phyloP scores from a whole-genome alignment of 2,797 vertebrate genomes.

The Streptopelia turtur region DNA sequence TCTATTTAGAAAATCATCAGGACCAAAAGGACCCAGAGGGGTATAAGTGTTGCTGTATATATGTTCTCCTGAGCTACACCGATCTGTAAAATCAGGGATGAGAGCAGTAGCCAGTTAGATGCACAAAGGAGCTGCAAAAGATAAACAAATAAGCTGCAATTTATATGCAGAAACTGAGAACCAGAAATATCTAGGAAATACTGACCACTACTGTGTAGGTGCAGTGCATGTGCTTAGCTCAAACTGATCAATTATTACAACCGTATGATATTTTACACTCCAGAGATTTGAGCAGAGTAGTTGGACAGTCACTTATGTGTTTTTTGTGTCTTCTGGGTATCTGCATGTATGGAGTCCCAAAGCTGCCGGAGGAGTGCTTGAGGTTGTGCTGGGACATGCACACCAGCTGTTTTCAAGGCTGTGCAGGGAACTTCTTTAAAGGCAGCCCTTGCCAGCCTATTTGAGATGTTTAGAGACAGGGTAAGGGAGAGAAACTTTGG shows the following conservation, averaged over 20 bases:
- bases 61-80: not conserved
- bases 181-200: not conserved
- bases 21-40: not conserved
- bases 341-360: not conserved
- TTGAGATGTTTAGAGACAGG: not conserved
- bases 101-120: not conserved
- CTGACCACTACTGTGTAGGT: not conserved
- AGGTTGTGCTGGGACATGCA: not conserved
- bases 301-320: not conserved
- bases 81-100: not conserved
- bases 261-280: not conserved
- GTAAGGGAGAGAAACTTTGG: not conserved
- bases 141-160: not conserved
- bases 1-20: not conserved
- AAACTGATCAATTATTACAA: not conserved
- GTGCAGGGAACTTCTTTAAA: not conserved
- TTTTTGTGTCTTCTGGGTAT: not conserved
- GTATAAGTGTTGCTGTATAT: not conserved
- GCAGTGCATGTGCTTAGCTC: not conserved
- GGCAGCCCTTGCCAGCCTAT: not conserved
- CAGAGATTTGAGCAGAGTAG: not conserved
- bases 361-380: not conserved
- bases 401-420: not conserved
- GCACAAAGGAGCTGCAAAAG: not conserved
- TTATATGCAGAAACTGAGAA: not conserved